phyloP scores from a whole-genome alignment of 1,140 invertebrate species.

The Paraescarpia echinospica region DNA sequence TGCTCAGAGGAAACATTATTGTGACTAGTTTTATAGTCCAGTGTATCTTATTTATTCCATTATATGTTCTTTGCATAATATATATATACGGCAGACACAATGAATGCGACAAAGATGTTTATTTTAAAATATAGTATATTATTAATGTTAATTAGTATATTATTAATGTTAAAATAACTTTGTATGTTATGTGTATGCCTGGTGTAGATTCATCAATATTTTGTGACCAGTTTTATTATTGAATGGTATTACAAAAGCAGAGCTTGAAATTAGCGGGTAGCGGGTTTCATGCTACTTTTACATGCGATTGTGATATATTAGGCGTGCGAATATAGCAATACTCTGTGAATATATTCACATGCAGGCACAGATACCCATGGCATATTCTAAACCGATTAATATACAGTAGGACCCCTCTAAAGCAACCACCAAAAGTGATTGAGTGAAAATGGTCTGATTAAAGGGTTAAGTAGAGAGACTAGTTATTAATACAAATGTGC shows the following conservation, averaged over 20 bases:
- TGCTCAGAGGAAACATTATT: background rate
- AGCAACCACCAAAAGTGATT: too few species aligned
- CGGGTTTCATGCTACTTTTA: background rate
- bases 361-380: background rate
- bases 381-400: background rate
- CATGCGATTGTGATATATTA: background rate
- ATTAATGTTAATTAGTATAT: background rate
- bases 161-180: background rate
- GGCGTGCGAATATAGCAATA: background rate
- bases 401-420: too few species aligned
- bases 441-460: too few species aligned
- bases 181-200: background rate
- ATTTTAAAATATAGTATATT: background rate
- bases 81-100: background rate
- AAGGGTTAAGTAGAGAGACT: too few species aligned
- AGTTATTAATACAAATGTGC: too few species aligned
- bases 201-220: background rate
- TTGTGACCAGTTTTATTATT: background rate
- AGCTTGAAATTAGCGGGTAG: background rate
- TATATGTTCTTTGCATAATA: background rate
- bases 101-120: background rate
- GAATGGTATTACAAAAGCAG: background rate
- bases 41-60: background rate
- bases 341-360: too few species aligned
- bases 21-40: background rate